phyloP scores from a whole-genome alignment of 2,113 vertebrate species.

The Ceyx cyanopectus region DNA sequence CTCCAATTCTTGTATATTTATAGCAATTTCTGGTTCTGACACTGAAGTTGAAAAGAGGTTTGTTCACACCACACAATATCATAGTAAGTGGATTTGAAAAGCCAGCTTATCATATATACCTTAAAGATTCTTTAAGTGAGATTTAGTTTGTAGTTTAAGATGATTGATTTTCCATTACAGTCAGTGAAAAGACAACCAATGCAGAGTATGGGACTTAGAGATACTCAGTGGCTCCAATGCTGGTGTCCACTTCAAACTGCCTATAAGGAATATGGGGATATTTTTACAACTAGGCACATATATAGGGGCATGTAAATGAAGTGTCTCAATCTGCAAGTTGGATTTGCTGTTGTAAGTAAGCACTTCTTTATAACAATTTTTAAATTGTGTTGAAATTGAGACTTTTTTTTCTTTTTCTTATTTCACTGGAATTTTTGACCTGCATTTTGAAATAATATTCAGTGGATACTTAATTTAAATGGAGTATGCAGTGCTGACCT shows the following conservation, averaged over 20 bases:
- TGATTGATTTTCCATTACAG: neutral
- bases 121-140: neutral
- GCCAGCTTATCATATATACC: neutral
- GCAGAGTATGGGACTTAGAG: neutral
- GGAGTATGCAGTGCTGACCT: neutral
- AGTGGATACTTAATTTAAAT: neutral
- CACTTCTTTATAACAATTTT: neutral
- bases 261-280: neutral
- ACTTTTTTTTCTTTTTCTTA: neutral
- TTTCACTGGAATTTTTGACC: neutral
- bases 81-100: neutral
- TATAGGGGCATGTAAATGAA: neutral
- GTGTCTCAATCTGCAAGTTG: neutral
- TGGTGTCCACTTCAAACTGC: accelerated
- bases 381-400: neutral
- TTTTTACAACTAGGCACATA: neutral
- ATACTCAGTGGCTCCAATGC: accelerated
- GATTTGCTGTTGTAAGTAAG: neutral
- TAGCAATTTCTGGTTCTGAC: neutral
- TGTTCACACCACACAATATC: neutral
- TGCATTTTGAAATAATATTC: neutral
- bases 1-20: neutral
- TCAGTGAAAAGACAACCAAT: neutral
- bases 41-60: neutral
- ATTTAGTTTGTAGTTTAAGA: neutral